Evolutionary conservation across 2,113 vertebrate genomes (phyloP), one percentile per base, ranked within the genome.

Genomic region (Brachyistius frenatus): DNA sequence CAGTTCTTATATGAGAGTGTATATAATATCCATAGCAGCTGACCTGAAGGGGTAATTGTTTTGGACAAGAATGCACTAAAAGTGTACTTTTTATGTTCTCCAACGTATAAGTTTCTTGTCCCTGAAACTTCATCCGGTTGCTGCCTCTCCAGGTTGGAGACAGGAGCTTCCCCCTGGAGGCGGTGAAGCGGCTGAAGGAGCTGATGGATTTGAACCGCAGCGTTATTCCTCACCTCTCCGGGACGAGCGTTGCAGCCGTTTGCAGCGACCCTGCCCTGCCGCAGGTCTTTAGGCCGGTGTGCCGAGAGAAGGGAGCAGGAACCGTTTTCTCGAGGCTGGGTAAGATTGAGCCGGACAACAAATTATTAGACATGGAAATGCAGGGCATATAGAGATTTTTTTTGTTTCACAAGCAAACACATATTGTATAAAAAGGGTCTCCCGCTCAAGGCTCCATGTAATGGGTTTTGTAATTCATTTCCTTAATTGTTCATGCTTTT

Each of bases 171-270:
- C 50, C 94, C 5, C 50, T 96, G 83, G 93, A 95, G 63, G 88
- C 95, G 0, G 95, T 95, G 84, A 95, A 95, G 87, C 86, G 91
- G 83, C 92, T 96, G 86, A 94, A 91, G 84, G 72, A 75, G 41
- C 36, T 95, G 63, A 75, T 93, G 84, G 86, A 85, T 5, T 1
- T 49, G 5, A 52, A 68, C 0, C 52, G 11, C 23, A 0, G 49
- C 13, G 6, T 10, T 1, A 67, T 23, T 3, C 64, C 85, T 5
- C 56, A 0, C 8, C 47, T 84, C 1, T 0, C 32, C 0, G 33
- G 53, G 0, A 32, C 7, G 0, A 16, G 14, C 0, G 14, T 11
- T 0, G 8, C 15, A 0, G 2, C 5, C 0, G 44, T 88, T 1
- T 97, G 95, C 9, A 6, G 15, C 5, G 1, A 91, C 66, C 68